Evolutionary conservation across 2,113 vertebrate species (phyloP).

Genomic region (Xerus inauris): DNA sequence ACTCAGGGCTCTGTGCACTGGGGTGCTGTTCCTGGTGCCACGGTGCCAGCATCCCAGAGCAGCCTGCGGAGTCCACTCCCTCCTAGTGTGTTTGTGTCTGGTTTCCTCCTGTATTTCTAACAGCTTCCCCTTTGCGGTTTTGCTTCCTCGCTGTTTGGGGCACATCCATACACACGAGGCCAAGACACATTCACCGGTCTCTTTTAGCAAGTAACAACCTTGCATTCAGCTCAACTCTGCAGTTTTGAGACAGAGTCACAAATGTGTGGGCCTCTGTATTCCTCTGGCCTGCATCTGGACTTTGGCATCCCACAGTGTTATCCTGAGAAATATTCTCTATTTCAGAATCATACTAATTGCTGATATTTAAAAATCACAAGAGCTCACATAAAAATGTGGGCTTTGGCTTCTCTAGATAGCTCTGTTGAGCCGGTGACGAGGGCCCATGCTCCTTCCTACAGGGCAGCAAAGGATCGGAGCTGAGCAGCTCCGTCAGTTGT

Average conservation of each 20-base stretch:
- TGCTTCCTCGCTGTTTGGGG: background rate
- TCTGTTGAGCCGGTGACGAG: background rate
- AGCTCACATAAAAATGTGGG: background rate
- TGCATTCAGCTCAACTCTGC: background rate
- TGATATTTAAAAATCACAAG: background rate
- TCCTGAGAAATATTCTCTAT: background rate
- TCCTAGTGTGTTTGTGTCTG: rapidly evolving
- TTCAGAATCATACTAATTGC: background rate
- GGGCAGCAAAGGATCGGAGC: background rate
- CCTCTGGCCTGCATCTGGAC: background rate
- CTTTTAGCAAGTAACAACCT: background rate
- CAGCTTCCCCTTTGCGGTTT: background rate
- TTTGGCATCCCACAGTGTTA: background rate
- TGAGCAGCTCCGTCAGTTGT: background rate
- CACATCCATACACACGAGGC: rapidly evolving
- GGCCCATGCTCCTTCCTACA: background rate
- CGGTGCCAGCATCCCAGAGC: too few species aligned
- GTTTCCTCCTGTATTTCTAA: background rate
- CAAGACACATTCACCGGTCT: rapidly evolving
- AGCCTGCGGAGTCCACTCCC: too few species aligned
- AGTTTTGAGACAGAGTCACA: background rate
- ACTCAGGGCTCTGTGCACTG: background rate
- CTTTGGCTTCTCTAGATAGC: background rate
- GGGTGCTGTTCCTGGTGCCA: background rate
- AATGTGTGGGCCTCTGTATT: background rate